A percentile compares a stretch with the other conserved stretches of the same genome.
phyloP scores from a whole-genome alignment of 2,797 vertebrate species.

The Enoplosus armatus region DNA sequence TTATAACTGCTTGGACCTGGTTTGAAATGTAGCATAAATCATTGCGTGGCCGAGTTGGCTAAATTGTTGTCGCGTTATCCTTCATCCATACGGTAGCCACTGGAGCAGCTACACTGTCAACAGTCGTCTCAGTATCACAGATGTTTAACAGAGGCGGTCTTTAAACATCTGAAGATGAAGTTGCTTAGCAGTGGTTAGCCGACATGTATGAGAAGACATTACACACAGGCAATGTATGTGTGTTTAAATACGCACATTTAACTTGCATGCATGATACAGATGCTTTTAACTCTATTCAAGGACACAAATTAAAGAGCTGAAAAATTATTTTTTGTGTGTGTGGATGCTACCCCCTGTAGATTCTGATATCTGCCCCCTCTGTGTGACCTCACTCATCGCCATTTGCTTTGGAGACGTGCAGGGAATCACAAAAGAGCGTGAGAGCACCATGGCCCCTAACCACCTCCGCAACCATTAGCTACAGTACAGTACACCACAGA shows the following conservation, averaged over 20 bases:
- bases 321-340: not conserved
- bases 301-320: not conserved
- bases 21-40: constrained; percentile 37
- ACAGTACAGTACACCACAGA: constrained; percentile 36
- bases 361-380: constrained; percentile 1
- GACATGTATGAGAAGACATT: not conserved
- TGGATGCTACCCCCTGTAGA: constrained; percentile 30
- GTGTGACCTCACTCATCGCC: constrained; percentile 18
- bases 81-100: constrained; percentile 11
- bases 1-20: constrained; percentile 27
- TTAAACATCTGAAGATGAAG: constrained; percentile 5
- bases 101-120: constrained; percentile 9
- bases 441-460: constrained; percentile 37
- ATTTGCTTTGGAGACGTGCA: constrained; percentile 31
- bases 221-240: not conserved
- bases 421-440: constrained; percentile 41
- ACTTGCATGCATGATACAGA: not conserved
- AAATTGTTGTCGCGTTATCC: not conserved
- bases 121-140: constrained; percentile 10
- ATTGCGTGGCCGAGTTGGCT: not conserved
- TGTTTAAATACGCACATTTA: not conserved
- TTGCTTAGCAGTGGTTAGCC: not conserved
- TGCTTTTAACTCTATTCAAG: not conserved
- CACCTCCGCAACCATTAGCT: constrained; percentile 40
- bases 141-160: not conserved